These are phyloP conservation scores for Hypocryptadius cinnamomeus DNA, from an alignment of 2,113 vertebrate genomes.

Conservation along the genomic window DNA sequence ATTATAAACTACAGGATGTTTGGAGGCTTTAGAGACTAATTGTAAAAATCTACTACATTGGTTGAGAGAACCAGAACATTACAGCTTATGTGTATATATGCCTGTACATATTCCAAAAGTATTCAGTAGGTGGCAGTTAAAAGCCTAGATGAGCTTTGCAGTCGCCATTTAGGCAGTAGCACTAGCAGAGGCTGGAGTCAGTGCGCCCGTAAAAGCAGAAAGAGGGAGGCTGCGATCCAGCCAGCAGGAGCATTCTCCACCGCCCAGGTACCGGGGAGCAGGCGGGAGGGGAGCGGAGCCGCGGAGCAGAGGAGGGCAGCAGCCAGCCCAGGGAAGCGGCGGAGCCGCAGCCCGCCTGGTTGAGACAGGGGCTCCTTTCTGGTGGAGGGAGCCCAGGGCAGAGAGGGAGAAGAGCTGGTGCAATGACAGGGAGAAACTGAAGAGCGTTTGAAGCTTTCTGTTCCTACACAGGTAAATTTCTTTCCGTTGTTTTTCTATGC, in stretches of 20 bases:
- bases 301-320: neutral
- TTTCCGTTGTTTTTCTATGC: neutral
- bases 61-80: neutral
- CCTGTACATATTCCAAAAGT: neutral
- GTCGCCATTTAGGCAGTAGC: constrained; percentile 56
- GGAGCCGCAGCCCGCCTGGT: neutral
- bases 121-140: constrained; percentile 67
- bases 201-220: neutral
- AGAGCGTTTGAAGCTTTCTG: neutral
- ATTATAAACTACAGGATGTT: neutral
- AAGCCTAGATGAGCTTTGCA: constrained; percentile 13
- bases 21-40: neutral
- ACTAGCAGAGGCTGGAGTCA: neutral
- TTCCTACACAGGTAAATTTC: constrained; percentile 39
- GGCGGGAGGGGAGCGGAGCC: neutral
- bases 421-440: constrained; percentile 57
- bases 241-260: neutral
- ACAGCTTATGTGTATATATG: accelerated
- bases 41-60: neutral
- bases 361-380: neutral
- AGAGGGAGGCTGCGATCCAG: neutral
- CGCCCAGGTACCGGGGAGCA: neutral
- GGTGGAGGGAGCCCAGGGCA: neutral
- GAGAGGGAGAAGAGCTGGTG: neutral
- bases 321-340: neutral